Percentiles rank a stretch among this genome's conserved stretches.
phyloP scores from a whole-genome alignment of 2,113 vertebrate genomes.

The Rhagologus leucostigma region DNA sequence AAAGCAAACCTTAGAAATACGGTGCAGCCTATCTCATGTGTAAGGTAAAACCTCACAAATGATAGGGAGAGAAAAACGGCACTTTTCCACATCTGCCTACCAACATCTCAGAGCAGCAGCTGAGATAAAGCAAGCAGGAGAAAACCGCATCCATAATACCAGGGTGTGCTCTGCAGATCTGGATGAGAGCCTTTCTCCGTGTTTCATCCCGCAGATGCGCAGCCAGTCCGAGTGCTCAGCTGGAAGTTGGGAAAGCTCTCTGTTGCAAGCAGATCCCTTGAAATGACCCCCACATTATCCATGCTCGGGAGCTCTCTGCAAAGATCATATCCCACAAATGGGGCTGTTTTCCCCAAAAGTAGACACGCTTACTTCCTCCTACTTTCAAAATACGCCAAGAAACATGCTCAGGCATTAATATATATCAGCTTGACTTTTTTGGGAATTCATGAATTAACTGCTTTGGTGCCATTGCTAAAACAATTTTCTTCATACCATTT shows the following conservation, averaged over 20 bases:
- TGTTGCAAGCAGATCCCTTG: not conserved
- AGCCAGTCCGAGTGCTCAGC: not conserved
- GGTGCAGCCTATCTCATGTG: not conserved
- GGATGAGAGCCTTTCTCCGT: accelerated
- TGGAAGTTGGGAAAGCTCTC: not conserved
- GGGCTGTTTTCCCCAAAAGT: not conserved
- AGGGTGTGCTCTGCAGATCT: not conserved
- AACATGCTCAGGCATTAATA: not conserved
- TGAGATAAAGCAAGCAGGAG: not conserved
- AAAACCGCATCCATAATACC: not conserved
- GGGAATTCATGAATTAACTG: not conserved
- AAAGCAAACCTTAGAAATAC: not conserved
- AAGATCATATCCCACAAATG: not conserved
- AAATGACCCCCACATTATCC: not conserved
- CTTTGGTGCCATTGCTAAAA: not conserved
- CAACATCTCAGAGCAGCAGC: not conserved
- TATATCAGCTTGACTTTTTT: not conserved
- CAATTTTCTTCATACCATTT: not conserved
- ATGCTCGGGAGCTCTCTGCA: not conserved
- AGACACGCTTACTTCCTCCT: not conserved
- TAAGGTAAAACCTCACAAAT: not conserved
- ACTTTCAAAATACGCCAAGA: not conserved
- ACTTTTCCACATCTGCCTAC: not conserved
- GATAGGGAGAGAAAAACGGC: not conserved
- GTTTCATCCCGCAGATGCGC: not conserved